phyloP scores from a whole-genome alignment of 2,888 invertebrate genomes.

The Liposcelis brunnea region DNA sequence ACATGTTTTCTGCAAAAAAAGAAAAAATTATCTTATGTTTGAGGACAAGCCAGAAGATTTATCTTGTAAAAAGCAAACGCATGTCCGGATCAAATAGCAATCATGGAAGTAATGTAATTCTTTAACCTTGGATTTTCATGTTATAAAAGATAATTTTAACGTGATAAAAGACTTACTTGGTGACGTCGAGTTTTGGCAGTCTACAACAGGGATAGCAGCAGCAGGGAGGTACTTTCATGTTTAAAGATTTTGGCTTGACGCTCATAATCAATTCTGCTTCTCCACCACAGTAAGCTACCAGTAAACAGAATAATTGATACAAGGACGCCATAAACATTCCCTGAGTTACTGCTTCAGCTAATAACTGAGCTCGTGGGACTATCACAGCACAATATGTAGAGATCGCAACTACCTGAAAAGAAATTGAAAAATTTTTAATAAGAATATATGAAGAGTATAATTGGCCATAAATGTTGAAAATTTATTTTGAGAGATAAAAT shows the following conservation, averaged over 20 bases:
- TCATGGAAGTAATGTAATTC: too few species aligned
- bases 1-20: slow-evolving; percentile 34
- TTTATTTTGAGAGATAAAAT: too few species aligned
- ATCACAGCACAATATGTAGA: slow-evolving; percentile 38
- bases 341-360: slow-evolving; percentile 50
- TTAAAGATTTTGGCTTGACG: slow-evolving; percentile 37
- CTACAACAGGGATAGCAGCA: slow-evolving; percentile 57
- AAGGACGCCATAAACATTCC: slow-evolving; percentile 48
- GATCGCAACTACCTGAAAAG: slow-evolving; percentile 37
- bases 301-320: slow-evolving; percentile 49
- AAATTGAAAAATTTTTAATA: slow-evolving; percentile 9
- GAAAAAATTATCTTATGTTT: slow-evolving; percentile 8
- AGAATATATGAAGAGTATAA: not conserved
- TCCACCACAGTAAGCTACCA: slow-evolving; percentile 47
- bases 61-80: too few species aligned
- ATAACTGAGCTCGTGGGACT: slow-evolving; percentile 43
- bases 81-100: too few species aligned
- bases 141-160: too few species aligned
- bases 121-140: too few species aligned
- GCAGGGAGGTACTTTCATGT: slow-evolving; percentile 46
- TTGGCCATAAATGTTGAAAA: too few species aligned
- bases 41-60: not conserved
- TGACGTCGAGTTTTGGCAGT: slow-evolving; percentile 37
- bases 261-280: slow-evolving; percentile 37
- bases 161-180: slow-evolving; percentile 28